phyloP scores from a whole-genome alignment of 2,113 vertebrate genomes.

The Chionodraco myersi region DNA sequence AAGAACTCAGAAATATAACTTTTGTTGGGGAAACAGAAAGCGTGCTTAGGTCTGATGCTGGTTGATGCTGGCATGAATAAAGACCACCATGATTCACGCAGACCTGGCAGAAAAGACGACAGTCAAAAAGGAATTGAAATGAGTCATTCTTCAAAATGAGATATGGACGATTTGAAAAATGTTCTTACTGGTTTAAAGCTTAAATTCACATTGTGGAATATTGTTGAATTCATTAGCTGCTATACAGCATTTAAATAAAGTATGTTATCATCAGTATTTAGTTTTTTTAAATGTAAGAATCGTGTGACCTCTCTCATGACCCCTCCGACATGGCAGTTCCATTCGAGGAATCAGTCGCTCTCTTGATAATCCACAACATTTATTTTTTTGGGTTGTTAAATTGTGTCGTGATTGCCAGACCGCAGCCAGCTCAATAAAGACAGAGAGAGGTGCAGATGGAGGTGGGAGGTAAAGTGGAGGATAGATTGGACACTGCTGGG shows the following conservation, averaged over 20 bases:
- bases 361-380: not conserved
- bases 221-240: not conserved
- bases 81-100: slow-evolving; percentile 14
- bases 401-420: slow-evolving; percentile 25
- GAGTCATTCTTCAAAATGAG: not conserved
- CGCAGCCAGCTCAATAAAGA: not conserved
- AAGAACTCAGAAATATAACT: not conserved
- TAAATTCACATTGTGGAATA: not conserved
- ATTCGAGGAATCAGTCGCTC: not conserved
- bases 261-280: not conserved
- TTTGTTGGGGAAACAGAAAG: not conserved
- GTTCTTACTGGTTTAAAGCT: not conserved
- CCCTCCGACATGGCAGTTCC: not conserved
- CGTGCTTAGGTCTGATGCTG: not conserved
- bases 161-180: not conserved
- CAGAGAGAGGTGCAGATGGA: slow-evolving; percentile 27
- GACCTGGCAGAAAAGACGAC: slow-evolving; percentile 16
- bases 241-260: not conserved
- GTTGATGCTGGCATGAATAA: slow-evolving; percentile 23
- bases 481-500: slow-evolving; percentile 63
- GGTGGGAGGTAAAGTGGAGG: slow-evolving; percentile 55
- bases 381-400: slow-evolving; percentile 12
- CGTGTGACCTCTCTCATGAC: not conserved
- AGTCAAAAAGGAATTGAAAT: not conserved
- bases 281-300: not conserved